phyloP scores from a whole-genome alignment of 2,888 invertebrate genomes.

The Andrena praecox region DNA sequence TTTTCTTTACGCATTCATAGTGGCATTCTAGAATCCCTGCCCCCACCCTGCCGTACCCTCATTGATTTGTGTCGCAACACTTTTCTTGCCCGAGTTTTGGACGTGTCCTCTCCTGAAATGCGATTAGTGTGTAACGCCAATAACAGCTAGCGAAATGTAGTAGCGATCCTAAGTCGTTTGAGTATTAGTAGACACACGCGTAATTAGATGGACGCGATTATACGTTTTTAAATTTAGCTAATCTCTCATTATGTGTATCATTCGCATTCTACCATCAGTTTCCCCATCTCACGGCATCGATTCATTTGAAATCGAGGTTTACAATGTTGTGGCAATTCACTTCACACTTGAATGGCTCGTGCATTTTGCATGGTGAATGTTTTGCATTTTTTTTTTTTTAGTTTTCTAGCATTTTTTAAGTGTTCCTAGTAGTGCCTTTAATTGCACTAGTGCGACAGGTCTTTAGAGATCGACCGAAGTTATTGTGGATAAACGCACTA shows the following conservation, averaged over 20 bases:
- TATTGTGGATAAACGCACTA: neutral
- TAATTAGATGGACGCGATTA: conserved; percentile 11
- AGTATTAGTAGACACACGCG: conserved; percentile 1
- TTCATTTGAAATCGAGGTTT: conserved; percentile 41
- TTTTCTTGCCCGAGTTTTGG: neutral
- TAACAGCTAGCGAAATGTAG: conserved; percentile 30
- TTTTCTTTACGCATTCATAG: conserved; percentile 37
- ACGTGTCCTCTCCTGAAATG: conserved; percentile 13
- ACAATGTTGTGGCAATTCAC: conserved; percentile 47
- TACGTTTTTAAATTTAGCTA: conserved; percentile 21
- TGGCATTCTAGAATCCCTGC: neutral
- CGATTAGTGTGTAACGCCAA: conserved; percentile 17
- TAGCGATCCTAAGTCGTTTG: conserved; percentile 14
- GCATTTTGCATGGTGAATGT: conserved; percentile 69
- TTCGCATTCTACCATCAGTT: conserved; percentile 33
- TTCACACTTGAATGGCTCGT: conserved; percentile 59
- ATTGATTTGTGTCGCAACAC: conserved; percentile 38
- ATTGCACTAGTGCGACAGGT: conserved; percentile 3
- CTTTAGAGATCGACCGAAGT: conserved; percentile 8
- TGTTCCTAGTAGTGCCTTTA: conserved; percentile 14
- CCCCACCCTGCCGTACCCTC: neutral
- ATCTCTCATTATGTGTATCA: conserved; percentile 23
- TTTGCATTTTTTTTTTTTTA: conserved; percentile 46
- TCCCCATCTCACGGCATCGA: conserved; percentile 34
- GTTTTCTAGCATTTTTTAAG: conserved; percentile 22